Conservation (phyloP, 2,888 invertebrate genomes). For the Belgica antarctica region DNA sequence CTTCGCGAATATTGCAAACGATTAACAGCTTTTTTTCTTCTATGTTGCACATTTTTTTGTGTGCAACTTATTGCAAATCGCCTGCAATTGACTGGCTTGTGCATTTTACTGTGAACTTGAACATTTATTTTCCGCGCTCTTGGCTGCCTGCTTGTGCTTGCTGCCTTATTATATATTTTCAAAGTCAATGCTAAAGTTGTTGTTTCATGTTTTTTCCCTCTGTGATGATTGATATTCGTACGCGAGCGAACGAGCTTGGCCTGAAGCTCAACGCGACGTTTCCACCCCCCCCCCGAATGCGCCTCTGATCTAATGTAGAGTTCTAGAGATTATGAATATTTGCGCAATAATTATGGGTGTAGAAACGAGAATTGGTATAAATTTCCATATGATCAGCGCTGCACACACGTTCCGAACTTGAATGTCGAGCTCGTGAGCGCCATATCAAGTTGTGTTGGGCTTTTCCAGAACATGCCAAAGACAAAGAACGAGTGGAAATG, state of each 20-base stretch:
- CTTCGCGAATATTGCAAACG: background rate
- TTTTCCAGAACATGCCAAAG: conserved; percentile 23
- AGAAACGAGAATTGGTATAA: conserved; percentile 25
- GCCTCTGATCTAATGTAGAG: background rate
- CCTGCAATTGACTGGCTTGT: conserved; percentile 28
- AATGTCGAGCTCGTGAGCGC: too few relatives aligned
- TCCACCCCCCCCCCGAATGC: background rate
- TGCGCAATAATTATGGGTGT: conserved; percentile 29
- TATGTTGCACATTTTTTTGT: conserved; percentile 7
- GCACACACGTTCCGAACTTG: background rate
- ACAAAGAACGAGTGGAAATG: background rate
- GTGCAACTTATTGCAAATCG: background rate
- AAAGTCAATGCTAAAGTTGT: conserved; percentile 39
- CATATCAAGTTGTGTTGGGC: background rate
- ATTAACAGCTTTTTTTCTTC: background rate
- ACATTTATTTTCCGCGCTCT: conserved; percentile 43
- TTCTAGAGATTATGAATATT: conserved; percentile 16
- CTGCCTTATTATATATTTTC: conserved; percentile 34
- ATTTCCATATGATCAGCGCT: conserved; percentile 26
- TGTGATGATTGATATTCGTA: conserved; percentile 14
- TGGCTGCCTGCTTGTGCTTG: conserved; percentile 13
- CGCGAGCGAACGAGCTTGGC: background rate
- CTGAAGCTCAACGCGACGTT: background rate
- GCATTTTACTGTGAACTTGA: conserved; percentile 40
- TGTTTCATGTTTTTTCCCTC: conserved; percentile 5